Percentiles rank a stretch among this genome's conserved stretches.
Evolutionary conservation across 2,888 invertebrate species (phyloP).

Genomic region (Cantharis lateralis): DNA sequence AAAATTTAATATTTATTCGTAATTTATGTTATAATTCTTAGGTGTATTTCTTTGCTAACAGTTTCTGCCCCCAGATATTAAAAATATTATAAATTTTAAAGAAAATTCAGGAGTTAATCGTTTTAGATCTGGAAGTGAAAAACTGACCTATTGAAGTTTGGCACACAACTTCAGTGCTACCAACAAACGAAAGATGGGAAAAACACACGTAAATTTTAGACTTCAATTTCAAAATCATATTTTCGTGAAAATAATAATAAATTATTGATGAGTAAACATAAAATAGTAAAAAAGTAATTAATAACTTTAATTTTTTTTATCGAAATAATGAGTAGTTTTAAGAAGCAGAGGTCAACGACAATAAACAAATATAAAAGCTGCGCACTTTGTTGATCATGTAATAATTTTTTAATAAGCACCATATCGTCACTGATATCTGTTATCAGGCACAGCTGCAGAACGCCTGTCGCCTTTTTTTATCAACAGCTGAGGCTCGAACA

Average conservation of each 20-base stretch:
- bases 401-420: neutral
- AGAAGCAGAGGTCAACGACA: slow-evolving; percentile 30
- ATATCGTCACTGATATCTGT: slow-evolving; percentile 22
- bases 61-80: no score
- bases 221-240: neutral
- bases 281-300: neutral
- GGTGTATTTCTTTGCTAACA: no score
- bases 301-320: slow-evolving; percentile 20
- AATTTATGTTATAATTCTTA: no score
- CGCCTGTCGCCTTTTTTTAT: slow-evolving; percentile 33
- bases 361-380: slow-evolving; percentile 22
- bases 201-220: no score
- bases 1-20: no score
- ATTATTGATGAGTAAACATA: neutral
- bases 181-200: no score
- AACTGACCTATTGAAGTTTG: no score
- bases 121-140: no score
- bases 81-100: no score
- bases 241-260: neutral
- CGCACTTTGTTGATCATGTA: slow-evolving; percentile 26
- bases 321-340: slow-evolving; percentile 20
- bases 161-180: no score
- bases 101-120: no score
- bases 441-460: slow-evolving; percentile 36
- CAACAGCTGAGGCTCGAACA: slow-evolving; percentile 13